phyloP scores from a whole-genome alignment of 1,140 invertebrate genomes.

The Pseudachorutes palmiensis region DNA sequence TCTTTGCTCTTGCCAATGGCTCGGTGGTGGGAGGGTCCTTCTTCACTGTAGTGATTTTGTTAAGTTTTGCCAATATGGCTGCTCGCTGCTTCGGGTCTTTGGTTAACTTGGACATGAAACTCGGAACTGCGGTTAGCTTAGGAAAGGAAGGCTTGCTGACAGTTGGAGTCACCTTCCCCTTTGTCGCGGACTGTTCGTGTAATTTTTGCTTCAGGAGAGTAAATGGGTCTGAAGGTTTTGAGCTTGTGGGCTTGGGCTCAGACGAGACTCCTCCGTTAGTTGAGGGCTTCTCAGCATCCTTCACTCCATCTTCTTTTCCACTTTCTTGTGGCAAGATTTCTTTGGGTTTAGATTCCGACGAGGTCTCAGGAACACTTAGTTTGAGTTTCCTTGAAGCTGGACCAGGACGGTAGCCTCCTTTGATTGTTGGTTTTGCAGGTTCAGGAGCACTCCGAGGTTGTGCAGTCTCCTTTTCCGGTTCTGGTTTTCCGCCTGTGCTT shows the following conservation, averaged over 20 bases:
- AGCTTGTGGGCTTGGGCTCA: neutral
- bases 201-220: neutral
- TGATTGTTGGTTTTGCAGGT: neutral
- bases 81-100: too few relatives aligned
- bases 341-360: neutral
- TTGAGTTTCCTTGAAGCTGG: slow-evolving; percentile 1
- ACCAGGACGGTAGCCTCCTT: neutral
- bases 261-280: neutral
- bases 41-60: neutral
- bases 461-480: neutral
- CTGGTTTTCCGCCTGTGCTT: neutral
- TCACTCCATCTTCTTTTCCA: neutral
- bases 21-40: neutral
- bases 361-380: neutral
- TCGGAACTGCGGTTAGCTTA: too few relatives aligned
- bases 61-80: neutral
- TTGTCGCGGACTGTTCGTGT: neutral
- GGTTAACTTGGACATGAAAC: too few relatives aligned
- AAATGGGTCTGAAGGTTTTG: neutral
- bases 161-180: too few relatives aligned
- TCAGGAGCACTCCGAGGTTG: neutral
- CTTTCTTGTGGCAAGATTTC: neutral
- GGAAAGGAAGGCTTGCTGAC: too few relatives aligned
- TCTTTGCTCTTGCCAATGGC: neutral
- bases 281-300: neutral